Evolutionary conservation across 2,888 invertebrate species (phyloP), one percentile per base, ranked within the genome.

Genomic region (Nomada goodeniana): DNA sequence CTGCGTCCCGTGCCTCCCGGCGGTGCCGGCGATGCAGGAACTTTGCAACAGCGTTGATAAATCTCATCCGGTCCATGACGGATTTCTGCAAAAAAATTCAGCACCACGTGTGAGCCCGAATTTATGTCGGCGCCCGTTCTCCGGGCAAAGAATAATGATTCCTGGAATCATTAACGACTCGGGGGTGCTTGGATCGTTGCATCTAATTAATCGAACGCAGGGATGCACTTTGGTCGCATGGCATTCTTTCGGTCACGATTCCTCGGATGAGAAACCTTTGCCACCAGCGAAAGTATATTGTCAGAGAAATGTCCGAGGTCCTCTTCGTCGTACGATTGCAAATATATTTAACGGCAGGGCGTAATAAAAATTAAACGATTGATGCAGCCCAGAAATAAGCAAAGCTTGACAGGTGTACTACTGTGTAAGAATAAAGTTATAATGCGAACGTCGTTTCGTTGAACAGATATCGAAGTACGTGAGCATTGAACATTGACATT

Each of bases 61-160:
- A 89, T 89, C 84, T 87, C 87, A 87, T 89, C 89, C 89, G 87
- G 89, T 64, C 64, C 85, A 82, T 88, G 88, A 88, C 89, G 88
- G 88, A 88, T 88, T 85, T 83, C 71, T 61, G 83, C 84, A 89
- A 89, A 88, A 87, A 88, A 88, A 80, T 84, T 71, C 64, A 72
- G 72, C 63, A 87, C 75, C 88, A 88, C 87, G 85, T 88, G 87
- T 85, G 84, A 63, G 47, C 85, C n/a, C 59, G 65, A 71, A 67
- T 68, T 70, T 68, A 73, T 55, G 53, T 42, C 65, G 50, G 13
- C 67, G 52, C 47, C 65, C 59, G 23, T 20, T 65, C 67, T 29
- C 13, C 52, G 10, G 15, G 26, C 44, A 2, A 5, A 15, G 60
- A 9, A 65, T 13, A 13, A 65, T n/a, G 61, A 44, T 88, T 84